Evolutionary conservation across 2,113 vertebrate species (phyloP).

Genomic region (Salvelinus fontinalis): DNA sequence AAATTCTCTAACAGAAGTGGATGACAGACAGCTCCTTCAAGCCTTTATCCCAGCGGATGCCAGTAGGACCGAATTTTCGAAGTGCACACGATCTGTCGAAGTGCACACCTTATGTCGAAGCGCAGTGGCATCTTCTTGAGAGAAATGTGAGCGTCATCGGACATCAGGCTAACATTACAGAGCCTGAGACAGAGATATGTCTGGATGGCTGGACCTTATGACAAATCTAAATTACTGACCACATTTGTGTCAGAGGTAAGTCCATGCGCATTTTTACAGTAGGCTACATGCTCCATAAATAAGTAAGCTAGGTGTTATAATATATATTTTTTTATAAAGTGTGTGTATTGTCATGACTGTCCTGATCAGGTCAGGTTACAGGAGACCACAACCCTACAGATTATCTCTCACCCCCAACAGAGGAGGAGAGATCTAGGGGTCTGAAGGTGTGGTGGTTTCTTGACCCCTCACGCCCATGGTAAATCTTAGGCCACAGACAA

Average conservation of each 20-base stretch:
- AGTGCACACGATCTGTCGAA: constrained; percentile 72
- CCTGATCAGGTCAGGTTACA: too few relatives aligned
- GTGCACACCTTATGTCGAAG: too few relatives aligned
- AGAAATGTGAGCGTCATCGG: constrained; percentile 34
- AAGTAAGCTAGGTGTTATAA: too few relatives aligned
- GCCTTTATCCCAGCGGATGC: constrained; percentile 66
- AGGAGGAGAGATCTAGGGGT: too few relatives aligned
- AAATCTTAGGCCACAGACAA: too few relatives aligned
- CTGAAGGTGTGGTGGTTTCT: too few relatives aligned
- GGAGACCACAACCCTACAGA: too few relatives aligned
- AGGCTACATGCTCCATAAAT: background rate
- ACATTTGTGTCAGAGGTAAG: constrained; percentile 84
- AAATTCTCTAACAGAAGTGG: constrained; percentile 32
- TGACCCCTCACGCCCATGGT: too few relatives aligned
- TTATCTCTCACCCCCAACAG: too few relatives aligned
- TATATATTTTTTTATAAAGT: too few relatives aligned
- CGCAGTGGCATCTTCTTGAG: constrained; percentile 55
- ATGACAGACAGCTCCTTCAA: constrained; percentile 43
- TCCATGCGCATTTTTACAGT: background rate
- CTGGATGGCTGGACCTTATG: constrained; percentile 80
- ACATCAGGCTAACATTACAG: constrained; percentile 29
- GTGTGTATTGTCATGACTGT: too few relatives aligned
- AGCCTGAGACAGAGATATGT: constrained; percentile 67
- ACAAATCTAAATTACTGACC: constrained; percentile 72
- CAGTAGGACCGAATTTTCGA: constrained; percentile 55